phyloP scores from a whole-genome alignment of 2,888 invertebrate genomes.

The Polymixis flavicincta region DNA sequence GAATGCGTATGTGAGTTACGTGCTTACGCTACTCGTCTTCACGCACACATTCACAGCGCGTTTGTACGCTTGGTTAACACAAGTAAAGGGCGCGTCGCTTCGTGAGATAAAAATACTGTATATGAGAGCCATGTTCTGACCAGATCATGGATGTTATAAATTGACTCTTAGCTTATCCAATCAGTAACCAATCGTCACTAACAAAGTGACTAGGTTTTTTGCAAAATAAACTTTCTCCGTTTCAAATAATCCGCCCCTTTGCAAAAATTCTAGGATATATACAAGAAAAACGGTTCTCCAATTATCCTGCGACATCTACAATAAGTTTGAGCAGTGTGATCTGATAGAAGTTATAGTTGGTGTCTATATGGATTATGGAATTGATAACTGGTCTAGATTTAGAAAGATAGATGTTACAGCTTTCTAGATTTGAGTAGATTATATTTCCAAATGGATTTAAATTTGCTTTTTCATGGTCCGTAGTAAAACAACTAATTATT shows the following conservation, averaged over 20 bases:
- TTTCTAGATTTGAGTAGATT: neutral
- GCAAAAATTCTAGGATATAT: neutral
- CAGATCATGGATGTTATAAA: neutral
- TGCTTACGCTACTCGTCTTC: no score
- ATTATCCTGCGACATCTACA: constrained; percentile 28
- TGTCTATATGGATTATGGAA: constrained; percentile 29
- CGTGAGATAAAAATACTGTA: no score
- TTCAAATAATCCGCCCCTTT: neutral
- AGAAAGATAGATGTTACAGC: neutral
- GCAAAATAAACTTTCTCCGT: neutral
- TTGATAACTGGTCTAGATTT: constrained; percentile 23
- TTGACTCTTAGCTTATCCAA: neutral
- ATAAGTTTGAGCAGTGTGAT: constrained; percentile 31
- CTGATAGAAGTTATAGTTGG: constrained; percentile 13
- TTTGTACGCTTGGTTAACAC: no score
- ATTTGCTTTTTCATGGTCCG: neutral
- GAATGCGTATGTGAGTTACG: no score
- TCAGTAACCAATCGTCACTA: neutral
- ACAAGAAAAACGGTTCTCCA: neutral
- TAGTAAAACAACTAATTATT: neutral
- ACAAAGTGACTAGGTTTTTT: neutral
- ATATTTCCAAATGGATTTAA: neutral
- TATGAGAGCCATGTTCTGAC: neutral
- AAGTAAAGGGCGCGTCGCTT: no score
- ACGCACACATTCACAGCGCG: no score